Percentiles rank a stretch among this genome's conserved stretches.
Conservation (phyloP, 2,113 vertebrate species). For the Bujurquina vittata region DNA sequence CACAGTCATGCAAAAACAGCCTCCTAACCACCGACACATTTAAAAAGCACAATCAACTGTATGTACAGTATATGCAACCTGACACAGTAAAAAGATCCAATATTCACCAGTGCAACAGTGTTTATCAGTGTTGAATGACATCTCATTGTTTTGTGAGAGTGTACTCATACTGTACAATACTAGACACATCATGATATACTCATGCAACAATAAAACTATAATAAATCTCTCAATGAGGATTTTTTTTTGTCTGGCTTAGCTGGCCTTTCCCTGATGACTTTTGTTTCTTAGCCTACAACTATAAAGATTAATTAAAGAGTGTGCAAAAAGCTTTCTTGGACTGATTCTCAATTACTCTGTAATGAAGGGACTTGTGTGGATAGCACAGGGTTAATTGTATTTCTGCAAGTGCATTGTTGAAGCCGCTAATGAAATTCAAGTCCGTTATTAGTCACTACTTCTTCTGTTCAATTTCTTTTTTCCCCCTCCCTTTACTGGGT, state of each 20-base stretch:
- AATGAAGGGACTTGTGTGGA: constrained; percentile 46
- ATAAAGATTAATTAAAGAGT: constrained; percentile 37
- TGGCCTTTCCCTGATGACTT: constrained; percentile 27
- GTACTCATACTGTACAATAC: neutral
- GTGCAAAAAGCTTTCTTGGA: constrained; percentile 10
- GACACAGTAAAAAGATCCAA: neutral
- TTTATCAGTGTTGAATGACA: constrained; percentile 29
- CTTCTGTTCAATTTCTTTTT: neutral
- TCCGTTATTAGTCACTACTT: constrained; percentile 19
- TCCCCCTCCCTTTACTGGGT: neutral
- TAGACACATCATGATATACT: constrained; percentile 13
- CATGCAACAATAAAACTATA: constrained; percentile 13
- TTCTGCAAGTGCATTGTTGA: constrained; percentile 40
- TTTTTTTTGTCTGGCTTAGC: constrained; percentile 19
- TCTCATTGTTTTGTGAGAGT: neutral
- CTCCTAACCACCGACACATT: neutral
- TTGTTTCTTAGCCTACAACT: constrained; percentile 8
- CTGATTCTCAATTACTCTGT: constrained; percentile 45
- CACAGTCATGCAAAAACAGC: neutral
- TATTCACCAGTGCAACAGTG: constrained; percentile 4
- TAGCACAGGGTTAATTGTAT: constrained; percentile 53
- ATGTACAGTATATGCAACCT: neutral
- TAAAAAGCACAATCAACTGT: neutral
- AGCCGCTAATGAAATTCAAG: constrained; percentile 42
- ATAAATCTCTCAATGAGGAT: constrained; percentile 23